These are phyloP conservation scores for Bettongia penicillata DNA, from an alignment of 2,113 vertebrate genomes.

Conservation along the genomic window DNA sequence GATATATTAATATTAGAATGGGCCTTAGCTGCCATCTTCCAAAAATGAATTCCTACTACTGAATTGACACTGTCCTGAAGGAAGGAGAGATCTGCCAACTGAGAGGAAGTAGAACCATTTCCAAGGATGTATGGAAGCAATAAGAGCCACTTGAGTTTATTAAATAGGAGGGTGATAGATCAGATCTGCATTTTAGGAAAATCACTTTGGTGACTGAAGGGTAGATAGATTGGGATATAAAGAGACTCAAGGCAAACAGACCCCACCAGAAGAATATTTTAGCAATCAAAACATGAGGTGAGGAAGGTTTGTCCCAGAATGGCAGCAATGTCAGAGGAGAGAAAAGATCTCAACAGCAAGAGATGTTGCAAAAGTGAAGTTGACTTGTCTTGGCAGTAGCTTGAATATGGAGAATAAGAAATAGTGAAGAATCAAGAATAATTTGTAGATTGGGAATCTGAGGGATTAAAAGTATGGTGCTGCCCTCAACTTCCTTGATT, in stretches of 20 bases:
- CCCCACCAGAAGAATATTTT: neutral
- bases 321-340: neutral
- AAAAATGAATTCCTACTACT: neutral
- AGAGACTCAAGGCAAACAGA: neutral
- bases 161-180: neutral
- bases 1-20: neutral
- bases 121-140: neutral
- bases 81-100: neutral
- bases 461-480: neutral
- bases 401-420: neutral
- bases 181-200: neutral
- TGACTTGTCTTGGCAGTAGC: neutral
- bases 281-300: neutral
- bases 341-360: neutral
- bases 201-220: neutral
- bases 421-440: neutral
- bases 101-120: neutral
- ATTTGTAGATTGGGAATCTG: neutral
- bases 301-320: neutral
- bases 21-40: neutral
- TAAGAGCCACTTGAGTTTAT: neutral
- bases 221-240: neutral
- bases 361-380: neutral
- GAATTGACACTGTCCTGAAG: neutral
- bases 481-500: neutral